Base-by-base conservation (phyloP, 2,797 vertebrate species). In the Spatula clypeata region DNA sequence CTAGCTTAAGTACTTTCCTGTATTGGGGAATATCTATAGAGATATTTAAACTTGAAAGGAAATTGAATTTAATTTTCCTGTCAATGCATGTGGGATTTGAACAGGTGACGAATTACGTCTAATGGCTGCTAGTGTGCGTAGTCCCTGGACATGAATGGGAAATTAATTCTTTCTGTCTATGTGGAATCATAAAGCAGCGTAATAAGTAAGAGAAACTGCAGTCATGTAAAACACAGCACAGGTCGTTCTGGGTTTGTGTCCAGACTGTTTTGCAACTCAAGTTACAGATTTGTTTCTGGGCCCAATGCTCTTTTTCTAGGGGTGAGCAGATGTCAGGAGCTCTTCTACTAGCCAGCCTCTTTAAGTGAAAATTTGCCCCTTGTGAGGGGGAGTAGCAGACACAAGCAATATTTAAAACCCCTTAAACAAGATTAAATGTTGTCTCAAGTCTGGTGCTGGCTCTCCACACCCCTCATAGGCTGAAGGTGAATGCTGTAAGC, bases 41-140 rank as follows among this genome's bases (percentile, higher is more conserved):
- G 60, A 89, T 51, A 32, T 62, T 95, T 65, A 61, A 95, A 74
- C 67, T 38, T 51, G 69, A 87, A 88, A 90, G 84, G 81, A 95
- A 96, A 95, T 79, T 13, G 65, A 86, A 79, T 79, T 95, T 81
- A 85, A 93, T 96, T 93, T 89, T 82, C 86, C 88, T 40, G 2
- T 92, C 18, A 20, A 69, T 66, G 70, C 94, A 55, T 12, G 32
- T 74, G 94, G 94, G 86, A 93, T 90, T 97, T 87, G 70, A 97
- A 87, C 47, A 90, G 93, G 67, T 71, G 93, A 90, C 17, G 16
- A 91, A 95, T 92, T 93, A 20, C 74, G 57, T 65, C 62, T 90
- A 55, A 80, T 67, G 76, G 64, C 27, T 86, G 66, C 61, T 64
- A 44, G 81, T 0, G 0, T 51, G 79, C 42, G 9, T n/a, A 36